Percentiles rank a stretch among this genome's conserved stretches.
phyloP scores from a whole-genome alignment of 1,140 invertebrate species.

The Drosophila nannoptera region DNA sequence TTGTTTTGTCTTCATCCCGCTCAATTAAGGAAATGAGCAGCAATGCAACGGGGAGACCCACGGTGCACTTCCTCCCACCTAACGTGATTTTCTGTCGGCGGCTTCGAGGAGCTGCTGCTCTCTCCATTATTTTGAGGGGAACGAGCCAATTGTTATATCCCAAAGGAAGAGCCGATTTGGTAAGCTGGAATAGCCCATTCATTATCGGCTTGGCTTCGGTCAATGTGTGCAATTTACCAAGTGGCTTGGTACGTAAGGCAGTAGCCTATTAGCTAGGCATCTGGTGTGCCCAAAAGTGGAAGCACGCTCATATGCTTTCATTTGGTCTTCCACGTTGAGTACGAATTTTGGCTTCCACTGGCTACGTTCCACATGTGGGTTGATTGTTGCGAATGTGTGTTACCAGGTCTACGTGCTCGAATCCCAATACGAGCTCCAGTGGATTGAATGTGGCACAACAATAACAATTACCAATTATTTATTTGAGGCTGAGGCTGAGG shows the following conservation, averaged over 20 bases:
- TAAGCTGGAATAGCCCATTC: slow-evolving; percentile 21
- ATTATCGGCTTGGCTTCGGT: not conserved
- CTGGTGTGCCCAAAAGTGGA: too few species aligned
- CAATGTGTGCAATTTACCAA: slow-evolving; percentile 36
- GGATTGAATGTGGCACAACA: slow-evolving; percentile 52
- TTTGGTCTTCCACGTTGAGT: slow-evolving; percentile 34
- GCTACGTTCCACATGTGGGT: slow-evolving; percentile 41
- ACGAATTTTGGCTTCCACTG: slow-evolving; percentile 62
- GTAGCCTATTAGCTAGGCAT: too few species aligned
- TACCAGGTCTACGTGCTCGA: slow-evolving; percentile 51
- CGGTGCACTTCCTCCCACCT: too few species aligned
- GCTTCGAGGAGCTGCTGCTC: too few species aligned
- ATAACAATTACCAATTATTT: slow-evolving; percentile 73
- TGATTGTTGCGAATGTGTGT: slow-evolving; percentile 57
- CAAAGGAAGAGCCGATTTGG: slow-evolving; percentile 47
- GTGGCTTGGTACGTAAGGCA: too few species aligned
- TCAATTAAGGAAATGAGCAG: too few species aligned
- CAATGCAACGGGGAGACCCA: too few species aligned
- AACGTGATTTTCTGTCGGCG: too few species aligned
- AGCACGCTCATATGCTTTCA: slow-evolving; percentile 18
- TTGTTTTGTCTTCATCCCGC: too few species aligned
- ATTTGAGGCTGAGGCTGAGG: slow-evolving; percentile 35
- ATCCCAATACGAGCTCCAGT: slow-evolving; percentile 33
- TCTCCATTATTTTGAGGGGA: too few species aligned
- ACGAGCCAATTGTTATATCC: slow-evolving; percentile 63